Percentiles rank a stretch among this genome's conserved stretches.
phyloP scores from a whole-genome alignment of 2,113 vertebrate genomes.

The Lepidothrix coronata region DNA sequence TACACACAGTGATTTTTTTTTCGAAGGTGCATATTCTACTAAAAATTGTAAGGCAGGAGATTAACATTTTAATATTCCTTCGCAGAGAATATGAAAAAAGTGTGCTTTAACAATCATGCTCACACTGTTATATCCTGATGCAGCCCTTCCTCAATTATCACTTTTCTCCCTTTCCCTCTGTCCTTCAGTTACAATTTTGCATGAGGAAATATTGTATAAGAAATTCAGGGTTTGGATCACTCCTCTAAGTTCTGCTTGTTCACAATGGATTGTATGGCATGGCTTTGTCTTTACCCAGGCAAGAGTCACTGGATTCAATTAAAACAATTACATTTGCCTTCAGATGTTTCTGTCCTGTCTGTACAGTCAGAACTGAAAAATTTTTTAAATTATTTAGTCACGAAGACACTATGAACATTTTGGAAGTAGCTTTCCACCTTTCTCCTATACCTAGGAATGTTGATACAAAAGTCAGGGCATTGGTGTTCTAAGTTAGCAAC shows the following conservation, averaged over 20 bases:
- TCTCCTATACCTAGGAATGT: background rate
- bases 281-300: background rate
- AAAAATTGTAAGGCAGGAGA: background rate
- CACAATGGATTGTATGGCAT: background rate
- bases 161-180: background rate
- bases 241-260: background rate
- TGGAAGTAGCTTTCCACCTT: background rate
- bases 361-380: background rate
- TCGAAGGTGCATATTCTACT: background rate
- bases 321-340: background rate
- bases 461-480: background rate
- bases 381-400: background rate
- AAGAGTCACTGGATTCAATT: background rate
- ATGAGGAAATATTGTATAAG: background rate
- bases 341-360: background rate
- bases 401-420: background rate
- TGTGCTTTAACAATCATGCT: background rate
- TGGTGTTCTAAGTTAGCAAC: background rate
- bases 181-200: background rate
- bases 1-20: background rate
- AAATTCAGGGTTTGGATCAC: background rate
- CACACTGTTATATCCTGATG: background rate
- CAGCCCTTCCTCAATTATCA: background rate
- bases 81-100: background rate
- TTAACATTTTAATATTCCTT: background rate